Conservation (phyloP, 1,140 invertebrate genomes). For the Ephestia elutella region DNA sequence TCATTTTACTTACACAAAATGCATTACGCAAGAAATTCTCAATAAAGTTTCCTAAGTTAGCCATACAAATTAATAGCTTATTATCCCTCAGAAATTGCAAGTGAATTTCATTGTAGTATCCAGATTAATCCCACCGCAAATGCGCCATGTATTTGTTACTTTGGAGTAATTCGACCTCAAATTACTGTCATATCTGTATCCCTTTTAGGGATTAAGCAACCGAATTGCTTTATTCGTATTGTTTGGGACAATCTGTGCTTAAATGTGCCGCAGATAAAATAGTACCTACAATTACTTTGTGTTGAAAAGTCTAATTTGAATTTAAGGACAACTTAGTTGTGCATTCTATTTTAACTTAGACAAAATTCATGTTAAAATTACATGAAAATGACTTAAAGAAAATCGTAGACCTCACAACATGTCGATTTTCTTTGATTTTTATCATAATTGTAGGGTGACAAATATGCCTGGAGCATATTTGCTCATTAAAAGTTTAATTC, state of each 20-base stretch:
- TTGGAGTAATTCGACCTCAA: constrained; percentile 4
- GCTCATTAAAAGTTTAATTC: no score
- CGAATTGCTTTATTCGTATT: constrained; percentile 1
- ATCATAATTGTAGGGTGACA: no score
- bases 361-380: no score
- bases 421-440: no score
- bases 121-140: not conserved
- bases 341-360: no score
- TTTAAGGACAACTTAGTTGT: not conserved
- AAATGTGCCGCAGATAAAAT: not conserved
- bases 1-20: no score
- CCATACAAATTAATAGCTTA: not conserved
- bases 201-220: constrained; percentile 2
- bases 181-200: constrained; percentile 1
- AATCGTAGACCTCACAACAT: no score
- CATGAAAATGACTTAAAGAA: no score
- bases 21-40: no score
- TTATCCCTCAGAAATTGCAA: not conserved
- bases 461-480: no score
- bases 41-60: not conserved
- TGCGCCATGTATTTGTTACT: not conserved
- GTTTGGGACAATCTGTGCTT: constrained; percentile 1
- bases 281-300: not conserved
- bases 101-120: not conserved
- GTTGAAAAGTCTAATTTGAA: not conserved